Conservation (phyloP, 2,113 vertebrate genomes). For the Cephalophus harveyi region DNA sequence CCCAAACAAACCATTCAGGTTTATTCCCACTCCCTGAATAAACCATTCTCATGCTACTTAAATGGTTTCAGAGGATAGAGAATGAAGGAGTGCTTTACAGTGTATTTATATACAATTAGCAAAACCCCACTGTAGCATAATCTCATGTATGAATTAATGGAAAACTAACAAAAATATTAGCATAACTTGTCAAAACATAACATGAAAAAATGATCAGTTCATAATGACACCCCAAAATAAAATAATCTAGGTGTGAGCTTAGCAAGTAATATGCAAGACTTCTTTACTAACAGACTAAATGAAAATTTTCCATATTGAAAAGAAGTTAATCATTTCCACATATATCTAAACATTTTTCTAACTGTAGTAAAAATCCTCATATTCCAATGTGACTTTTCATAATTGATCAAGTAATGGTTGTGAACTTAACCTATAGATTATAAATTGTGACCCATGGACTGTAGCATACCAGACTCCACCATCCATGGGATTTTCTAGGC, state of each 20-base stretch:
- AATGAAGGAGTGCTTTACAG: not conserved
- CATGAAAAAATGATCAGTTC: not conserved
- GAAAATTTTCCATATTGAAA: not conserved
- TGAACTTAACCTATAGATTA: not conserved
- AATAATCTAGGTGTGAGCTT: not conserved
- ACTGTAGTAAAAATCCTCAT: not conserved
- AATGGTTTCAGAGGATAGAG: not conserved
- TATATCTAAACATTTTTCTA: not conserved
- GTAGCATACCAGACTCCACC: no score
- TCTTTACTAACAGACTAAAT: not conserved
- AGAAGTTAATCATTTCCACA: not conserved
- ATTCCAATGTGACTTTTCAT: not conserved
- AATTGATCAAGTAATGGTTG: not conserved
- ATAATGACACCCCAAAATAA: not conserved
- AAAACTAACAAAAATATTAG: constrained; percentile 14
- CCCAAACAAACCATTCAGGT: not conserved
- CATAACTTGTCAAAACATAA: not conserved
- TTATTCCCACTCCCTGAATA: not conserved
- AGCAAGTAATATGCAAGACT: not conserved
- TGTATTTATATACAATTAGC: not conserved
- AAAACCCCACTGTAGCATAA: not conserved
- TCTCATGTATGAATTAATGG: not conserved
- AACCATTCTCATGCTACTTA: not conserved
- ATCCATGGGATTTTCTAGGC: no score
- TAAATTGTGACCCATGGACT: no score